A percentile compares a stretch with the other conserved stretches of the same genome.
Conservation (phyloP, 1,140 invertebrate genomes). For the Steinernema khuongi region DNA sequence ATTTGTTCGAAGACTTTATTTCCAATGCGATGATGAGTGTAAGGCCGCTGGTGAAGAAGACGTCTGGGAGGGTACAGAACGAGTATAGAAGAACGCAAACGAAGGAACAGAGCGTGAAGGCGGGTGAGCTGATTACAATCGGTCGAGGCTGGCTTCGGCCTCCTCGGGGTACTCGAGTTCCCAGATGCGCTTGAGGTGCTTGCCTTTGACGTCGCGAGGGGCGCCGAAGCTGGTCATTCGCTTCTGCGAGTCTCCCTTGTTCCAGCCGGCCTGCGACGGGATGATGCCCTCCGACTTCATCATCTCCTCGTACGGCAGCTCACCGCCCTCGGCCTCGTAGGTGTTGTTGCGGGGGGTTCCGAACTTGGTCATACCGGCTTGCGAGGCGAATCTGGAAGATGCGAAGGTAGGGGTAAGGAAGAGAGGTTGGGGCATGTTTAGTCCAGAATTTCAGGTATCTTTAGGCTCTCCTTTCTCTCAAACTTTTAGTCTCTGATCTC, state of each 20-base stretch:
- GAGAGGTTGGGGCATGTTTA: no score
- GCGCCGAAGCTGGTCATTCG: slow-evolving; percentile 50
- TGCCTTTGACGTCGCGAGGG: slow-evolving; percentile 52
- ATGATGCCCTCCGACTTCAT: slow-evolving; percentile 59
- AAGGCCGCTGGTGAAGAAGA: background rate
- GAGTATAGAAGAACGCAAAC: background rate
- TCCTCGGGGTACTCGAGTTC: slow-evolving; percentile 55
- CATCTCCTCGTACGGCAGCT: slow-evolving; percentile 59
- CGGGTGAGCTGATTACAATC: slow-evolving; percentile 37
- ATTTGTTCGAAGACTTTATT: slow-evolving; percentile 14
- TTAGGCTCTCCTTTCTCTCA: no score
- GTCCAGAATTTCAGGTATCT: no score
- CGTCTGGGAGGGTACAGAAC: background rate
- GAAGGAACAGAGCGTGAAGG: slow-evolving; percentile 17
- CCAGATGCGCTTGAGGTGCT: slow-evolving; percentile 56
- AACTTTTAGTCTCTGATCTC: no score
- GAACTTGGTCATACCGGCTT: slow-evolving; percentile 58
- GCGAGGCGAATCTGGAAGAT: slow-evolving; percentile 47
- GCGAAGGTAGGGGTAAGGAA: background rate
- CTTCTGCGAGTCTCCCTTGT: slow-evolving; percentile 58
- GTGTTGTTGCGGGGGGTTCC: slow-evolving; percentile 58
- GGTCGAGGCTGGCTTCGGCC: slow-evolving; percentile 50
- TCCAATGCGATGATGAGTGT: slow-evolving; percentile 15
- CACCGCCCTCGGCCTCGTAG: slow-evolving; percentile 57
- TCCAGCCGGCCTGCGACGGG: slow-evolving; percentile 58